Percentiles rank a stretch among this genome's conserved stretches.
Conservation (phyloP, 2,888 invertebrate genomes). For the Laspeyria flexula region DNA sequence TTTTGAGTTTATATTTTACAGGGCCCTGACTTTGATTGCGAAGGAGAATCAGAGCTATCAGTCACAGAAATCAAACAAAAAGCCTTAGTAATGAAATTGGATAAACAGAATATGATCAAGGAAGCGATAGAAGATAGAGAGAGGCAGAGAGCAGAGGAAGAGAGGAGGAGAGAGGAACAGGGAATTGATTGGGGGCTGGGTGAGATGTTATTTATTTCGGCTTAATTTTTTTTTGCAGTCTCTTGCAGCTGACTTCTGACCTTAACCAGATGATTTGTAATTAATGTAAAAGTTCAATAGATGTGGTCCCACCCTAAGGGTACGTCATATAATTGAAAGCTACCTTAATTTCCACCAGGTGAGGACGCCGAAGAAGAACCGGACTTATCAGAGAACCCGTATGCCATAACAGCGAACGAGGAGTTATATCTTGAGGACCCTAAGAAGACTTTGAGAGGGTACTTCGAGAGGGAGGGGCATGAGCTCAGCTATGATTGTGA, state of each 20-base stretch:
- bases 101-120: constrained; percentile 74
- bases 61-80: constrained; percentile 90
- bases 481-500: constrained; percentile 94
- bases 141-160: constrained; percentile 74
- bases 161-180: constrained; percentile 86
- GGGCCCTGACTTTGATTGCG: constrained; percentile 95
- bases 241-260: too few relatives aligned
- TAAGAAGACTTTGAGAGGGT: constrained; percentile 96
- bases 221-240: too few relatives aligned
- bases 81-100: constrained; percentile 74
- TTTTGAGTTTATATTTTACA: too few relatives aligned
- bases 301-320: too few relatives aligned
- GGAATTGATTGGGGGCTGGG: constrained; percentile 98
- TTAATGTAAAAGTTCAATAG: too few relatives aligned
- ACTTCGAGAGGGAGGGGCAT: constrained; percentile 96
- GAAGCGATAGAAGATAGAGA: constrained; percentile 79
- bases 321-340: too few relatives aligned
- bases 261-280: too few relatives aligned
- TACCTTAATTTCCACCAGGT: constrained; percentile 66
- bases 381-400: constrained; percentile 93
- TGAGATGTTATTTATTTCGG: constrained; percentile 60
- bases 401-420: constrained; percentile 92
- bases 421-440: constrained; percentile 97
- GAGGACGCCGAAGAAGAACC: constrained; percentile 96
- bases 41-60: constrained; percentile 93